A percentile compares a stretch with the other conserved stretches of the same genome.
phyloP scores from a whole-genome alignment of 2,888 invertebrate genomes.

The Chrysopilus asiliformis region DNA sequence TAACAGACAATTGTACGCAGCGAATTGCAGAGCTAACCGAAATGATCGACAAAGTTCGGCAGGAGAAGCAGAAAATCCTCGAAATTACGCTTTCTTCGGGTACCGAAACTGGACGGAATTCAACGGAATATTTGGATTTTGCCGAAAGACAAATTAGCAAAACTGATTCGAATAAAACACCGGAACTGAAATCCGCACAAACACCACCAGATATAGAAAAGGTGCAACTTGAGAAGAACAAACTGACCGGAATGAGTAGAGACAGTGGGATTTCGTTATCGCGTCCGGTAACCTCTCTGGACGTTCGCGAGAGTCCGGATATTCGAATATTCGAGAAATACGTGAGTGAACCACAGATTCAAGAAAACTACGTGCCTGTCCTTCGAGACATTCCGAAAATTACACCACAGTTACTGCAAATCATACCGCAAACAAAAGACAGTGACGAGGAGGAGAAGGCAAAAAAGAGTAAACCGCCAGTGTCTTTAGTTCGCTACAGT shows the following conservation, averaged over 20 bases:
- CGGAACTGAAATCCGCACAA: neutral
- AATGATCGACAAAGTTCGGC: conserved; percentile 44
- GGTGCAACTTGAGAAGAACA: conserved; percentile 23
- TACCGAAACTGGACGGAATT: conserved; percentile 28
- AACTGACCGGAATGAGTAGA: conserved; percentile 26
- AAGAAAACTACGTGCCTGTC: conserved; percentile 19
- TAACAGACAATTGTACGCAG: conserved; percentile 41
- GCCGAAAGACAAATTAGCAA: conserved; percentile 17
- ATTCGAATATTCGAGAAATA: conserved; percentile 4
- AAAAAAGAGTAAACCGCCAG: conserved; percentile 22
- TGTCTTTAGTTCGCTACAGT: conserved; percentile 27
- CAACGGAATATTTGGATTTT: conserved; percentile 33
- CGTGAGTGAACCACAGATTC: neutral
- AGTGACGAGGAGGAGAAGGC: neutral
- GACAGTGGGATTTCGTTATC: conserved; percentile 35
- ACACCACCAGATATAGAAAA: conserved; percentile 9
- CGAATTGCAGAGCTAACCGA: conserved; percentile 43
- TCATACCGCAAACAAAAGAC: conserved; percentile 2
- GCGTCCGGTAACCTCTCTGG: conserved; percentile 29
- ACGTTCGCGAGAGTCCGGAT: conserved; percentile 18
- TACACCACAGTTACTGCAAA: neutral
- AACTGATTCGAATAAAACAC: conserved; percentile 4
- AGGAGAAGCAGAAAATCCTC: conserved; percentile 41
- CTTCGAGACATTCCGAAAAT: conserved; percentile 30
- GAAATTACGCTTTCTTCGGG: conserved; percentile 31